These are phyloP conservation scores for Chalcis sispes DNA, from an alignment of 2,888 invertebrate species.

Conservation along the genomic window DNA sequence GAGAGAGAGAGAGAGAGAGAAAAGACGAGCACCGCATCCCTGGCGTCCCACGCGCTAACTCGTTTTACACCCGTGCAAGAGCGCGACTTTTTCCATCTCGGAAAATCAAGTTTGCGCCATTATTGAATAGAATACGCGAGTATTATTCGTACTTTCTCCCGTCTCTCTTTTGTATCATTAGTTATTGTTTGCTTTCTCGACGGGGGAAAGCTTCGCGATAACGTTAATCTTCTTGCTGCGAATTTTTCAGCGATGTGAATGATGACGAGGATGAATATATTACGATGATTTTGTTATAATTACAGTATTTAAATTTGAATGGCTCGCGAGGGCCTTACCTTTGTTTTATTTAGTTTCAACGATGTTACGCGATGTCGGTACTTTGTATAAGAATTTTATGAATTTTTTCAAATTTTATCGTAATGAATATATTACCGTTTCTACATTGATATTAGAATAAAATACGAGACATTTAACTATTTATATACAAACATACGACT, in stretches of 20 bases:
- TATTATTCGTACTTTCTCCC: conserved; percentile 47
- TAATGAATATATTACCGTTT: too few relatives aligned
- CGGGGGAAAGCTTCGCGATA: conserved; percentile 38
- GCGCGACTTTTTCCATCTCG: background rate
- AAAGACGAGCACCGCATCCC: too few relatives aligned
- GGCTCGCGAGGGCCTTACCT: background rate
- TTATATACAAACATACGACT: too few relatives aligned
- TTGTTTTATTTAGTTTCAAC: background rate
- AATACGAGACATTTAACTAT: too few relatives aligned
- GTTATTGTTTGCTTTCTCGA: conserved; percentile 55
- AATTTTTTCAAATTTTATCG: too few relatives aligned
- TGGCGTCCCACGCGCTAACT: conserved; percentile 35
- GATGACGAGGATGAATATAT: conserved; percentile 36
- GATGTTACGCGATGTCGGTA: background rate
- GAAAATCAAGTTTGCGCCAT: conserved; percentile 46
- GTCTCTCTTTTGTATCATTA: conserved; percentile 52
- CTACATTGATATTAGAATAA: too few relatives aligned
- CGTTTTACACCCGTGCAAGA: conserved; percentile 6
- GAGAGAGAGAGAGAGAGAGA: too few relatives aligned
- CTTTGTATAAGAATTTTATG: background rate
- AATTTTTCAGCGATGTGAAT: background rate
- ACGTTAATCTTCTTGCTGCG: conserved; percentile 24
- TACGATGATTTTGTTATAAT: conserved; percentile 41
- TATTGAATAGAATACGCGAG: conserved; percentile 40
- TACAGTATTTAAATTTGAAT: conserved; percentile 30